Evolutionary conservation across 2,888 invertebrate species (phyloP).

Genomic region (Lomographa bimaculata): DNA sequence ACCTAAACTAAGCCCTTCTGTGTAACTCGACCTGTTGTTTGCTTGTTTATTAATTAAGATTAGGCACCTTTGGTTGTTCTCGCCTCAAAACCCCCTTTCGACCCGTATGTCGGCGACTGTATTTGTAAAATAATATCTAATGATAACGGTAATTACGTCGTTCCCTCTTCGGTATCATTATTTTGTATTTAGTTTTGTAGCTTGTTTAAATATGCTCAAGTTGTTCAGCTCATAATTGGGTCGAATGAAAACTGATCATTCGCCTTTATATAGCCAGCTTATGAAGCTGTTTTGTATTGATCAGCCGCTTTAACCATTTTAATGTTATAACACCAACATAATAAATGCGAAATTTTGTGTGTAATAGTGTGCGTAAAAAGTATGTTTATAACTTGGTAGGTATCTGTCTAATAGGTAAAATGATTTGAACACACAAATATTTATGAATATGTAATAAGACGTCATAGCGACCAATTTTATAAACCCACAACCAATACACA

Average conservation of each 20-base stretch:
- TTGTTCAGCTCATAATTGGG: constrained; percentile 29
- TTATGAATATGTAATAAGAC: too few species aligned
- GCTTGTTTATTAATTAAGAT: constrained; percentile 69
- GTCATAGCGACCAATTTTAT: too few species aligned
- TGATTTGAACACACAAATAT: too few species aligned
- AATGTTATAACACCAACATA: too few species aligned
- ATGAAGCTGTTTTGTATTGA: too few species aligned
- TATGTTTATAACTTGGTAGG: too few species aligned
- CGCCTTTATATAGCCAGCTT: too few species aligned
- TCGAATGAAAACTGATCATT: constrained; percentile 28
- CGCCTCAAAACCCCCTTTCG: constrained; percentile 43
- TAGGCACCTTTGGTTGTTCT: constrained; percentile 51
- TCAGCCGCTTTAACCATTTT: too few species aligned
- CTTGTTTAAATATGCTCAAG: constrained; percentile 25
- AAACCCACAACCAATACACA: too few species aligned
- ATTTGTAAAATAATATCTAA: constrained; percentile 42
- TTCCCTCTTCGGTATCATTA: constrained; percentile 39
- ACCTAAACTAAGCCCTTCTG: constrained; percentile 56
- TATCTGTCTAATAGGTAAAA: too few species aligned
- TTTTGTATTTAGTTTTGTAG: constrained; percentile 40
- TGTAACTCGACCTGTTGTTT: constrained; percentile 63
- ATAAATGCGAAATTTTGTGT: too few species aligned
- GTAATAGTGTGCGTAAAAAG: too few species aligned
- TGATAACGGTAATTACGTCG: constrained; percentile 39
- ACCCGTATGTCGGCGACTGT: constrained; percentile 39